A percentile compares a stretch with the other conserved stretches of the same genome.
These are phyloP conservation scores for Tetraneura akinire DNA, from an alignment of 1,140 invertebrate genomes.

Conservation along the genomic window DNA sequence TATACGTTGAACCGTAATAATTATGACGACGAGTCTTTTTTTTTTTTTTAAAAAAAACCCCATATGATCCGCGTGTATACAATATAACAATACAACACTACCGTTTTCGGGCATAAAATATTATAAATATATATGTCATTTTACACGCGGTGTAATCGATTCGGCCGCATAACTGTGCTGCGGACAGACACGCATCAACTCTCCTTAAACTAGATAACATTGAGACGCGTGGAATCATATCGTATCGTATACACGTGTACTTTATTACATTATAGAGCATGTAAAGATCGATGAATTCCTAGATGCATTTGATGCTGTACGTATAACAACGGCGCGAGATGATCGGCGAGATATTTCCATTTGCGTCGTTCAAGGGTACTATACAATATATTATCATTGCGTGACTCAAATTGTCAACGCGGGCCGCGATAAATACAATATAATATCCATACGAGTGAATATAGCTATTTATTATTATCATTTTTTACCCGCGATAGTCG, in stretches of 20 bases:
- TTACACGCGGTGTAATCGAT: slow-evolving; percentile 22
- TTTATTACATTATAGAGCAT: too few species aligned
- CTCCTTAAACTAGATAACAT: slow-evolving; percentile 38
- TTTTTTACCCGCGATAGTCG: neutral
- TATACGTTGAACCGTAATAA: too few species aligned
- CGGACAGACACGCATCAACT: too few species aligned
- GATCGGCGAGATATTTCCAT: slow-evolving; percentile 3
- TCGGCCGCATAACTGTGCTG: slow-evolving; percentile 35
- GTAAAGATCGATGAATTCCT: neutral
- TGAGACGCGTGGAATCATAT: neutral
- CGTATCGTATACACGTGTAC: too few species aligned
- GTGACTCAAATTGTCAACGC: slow-evolving; percentile 24
- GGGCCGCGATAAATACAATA: neutral
- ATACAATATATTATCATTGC: neutral
- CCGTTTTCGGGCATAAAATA: too few species aligned
- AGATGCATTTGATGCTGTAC: neutral
- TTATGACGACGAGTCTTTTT: too few species aligned
- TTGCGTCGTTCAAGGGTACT: slow-evolving; percentile 33
- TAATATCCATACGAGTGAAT: too few species aligned
- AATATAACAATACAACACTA: too few species aligned
- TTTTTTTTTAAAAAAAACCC: too few species aligned
- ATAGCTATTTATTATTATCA: neutral
- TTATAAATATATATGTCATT: slow-evolving; percentile 4
- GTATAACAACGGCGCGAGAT: neutral
- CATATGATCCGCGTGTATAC: too few species aligned